phyloP scores from a whole-genome alignment of 2,888 invertebrate species.

The Leptodirus hochenwartii region DNA sequence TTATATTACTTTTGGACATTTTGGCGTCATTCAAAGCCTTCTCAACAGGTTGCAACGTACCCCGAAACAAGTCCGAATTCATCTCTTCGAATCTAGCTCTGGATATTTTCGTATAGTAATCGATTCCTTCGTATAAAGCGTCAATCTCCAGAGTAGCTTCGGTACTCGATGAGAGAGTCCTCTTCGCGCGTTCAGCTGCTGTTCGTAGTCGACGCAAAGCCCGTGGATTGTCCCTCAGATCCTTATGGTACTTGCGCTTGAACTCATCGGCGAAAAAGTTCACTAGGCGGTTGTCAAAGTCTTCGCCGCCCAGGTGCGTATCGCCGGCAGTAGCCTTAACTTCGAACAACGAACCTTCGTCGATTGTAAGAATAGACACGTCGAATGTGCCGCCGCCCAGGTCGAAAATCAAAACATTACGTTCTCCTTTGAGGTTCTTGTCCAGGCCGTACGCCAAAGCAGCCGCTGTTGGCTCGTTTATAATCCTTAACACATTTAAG shows the following conservation, averaged over 20 bases:
- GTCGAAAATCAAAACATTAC: slow-evolving; percentile 46
- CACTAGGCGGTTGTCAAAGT: slow-evolving; percentile 39
- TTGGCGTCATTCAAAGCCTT: slow-evolving; percentile 62
- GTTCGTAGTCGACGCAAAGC: slow-evolving; percentile 30
- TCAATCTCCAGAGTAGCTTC: slow-evolving; percentile 33
- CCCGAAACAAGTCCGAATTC: slow-evolving; percentile 50
- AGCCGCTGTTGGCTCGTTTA: slow-evolving; percentile 67
- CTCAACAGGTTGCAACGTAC: slow-evolving; percentile 59
- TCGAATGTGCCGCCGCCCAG: slow-evolving; percentile 54
- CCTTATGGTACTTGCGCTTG: slow-evolving; percentile 30
- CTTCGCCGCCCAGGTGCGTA: slow-evolving; percentile 66
- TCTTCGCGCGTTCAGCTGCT: slow-evolving; percentile 33
- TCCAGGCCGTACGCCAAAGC: slow-evolving; percentile 54
- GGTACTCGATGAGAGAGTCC: slow-evolving; percentile 26
- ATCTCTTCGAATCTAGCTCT: slow-evolving; percentile 62
- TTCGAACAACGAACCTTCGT: slow-evolving; percentile 57
- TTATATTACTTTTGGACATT: slow-evolving; percentile 51
- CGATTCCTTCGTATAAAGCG: slow-evolving; percentile 30
- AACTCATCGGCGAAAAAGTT: slow-evolving; percentile 38
- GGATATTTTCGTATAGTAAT: slow-evolving; percentile 50
- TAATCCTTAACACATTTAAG: slow-evolving; percentile 63
- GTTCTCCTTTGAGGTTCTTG: slow-evolving; percentile 44
- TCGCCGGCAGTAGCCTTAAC: slow-evolving; percentile 71
- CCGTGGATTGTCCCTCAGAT: slow-evolving; percentile 27
- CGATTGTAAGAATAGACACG: slow-evolving; percentile 67